Evolutionary conservation across 2,888 invertebrate genomes (phyloP), one percentile per base, ranked within the genome.

Genomic region (Drosophila paracracens): DNA sequence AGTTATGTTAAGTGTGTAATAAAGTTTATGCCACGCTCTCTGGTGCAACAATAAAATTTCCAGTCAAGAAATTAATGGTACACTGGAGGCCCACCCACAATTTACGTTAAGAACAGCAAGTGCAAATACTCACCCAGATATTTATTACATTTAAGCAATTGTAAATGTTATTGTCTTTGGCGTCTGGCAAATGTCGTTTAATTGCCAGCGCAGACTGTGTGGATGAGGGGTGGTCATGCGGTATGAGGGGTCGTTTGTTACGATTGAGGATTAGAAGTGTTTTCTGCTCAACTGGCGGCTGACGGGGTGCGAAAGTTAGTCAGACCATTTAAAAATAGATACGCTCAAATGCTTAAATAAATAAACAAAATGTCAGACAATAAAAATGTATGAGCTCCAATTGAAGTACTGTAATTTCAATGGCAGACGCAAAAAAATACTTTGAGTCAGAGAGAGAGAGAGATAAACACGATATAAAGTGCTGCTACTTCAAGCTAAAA

Each of bases 131-230:
- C 52, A 46, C 48, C 58, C 62, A 57, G 79, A 84, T 83, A 83
- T 85, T 85, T 85, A 85, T 85, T 85, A 85, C 85, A 85, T 70
- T 89, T 86, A 62, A 88, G 90, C 87, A 90, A 89, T 86, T 88
- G 89, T 82, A 88, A 88, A 86, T 90, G 90, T 87, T 89, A 86
- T 86, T 90, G 87, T 83, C 81, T 83, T 83, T 83, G 86, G 79
- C 79, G 87, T 86, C 90, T 90, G 86, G 86, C 76, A 80, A 89
- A 75, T 82, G 83, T 86, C 83, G 76, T 90, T 79, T 90, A 87
- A 87, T 87, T 88, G 90, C 89, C 86, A 66, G 27, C 56, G 29
- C 51, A 27, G 56, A 29, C 52, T 54, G 56, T 43, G 29, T 25
- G 48, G 16, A 4, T n/a, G 29, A 13, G 21, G 50, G 43, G 18